phyloP scores from a whole-genome alignment of 2,113 vertebrate genomes.

The Centropristis striata region DNA sequence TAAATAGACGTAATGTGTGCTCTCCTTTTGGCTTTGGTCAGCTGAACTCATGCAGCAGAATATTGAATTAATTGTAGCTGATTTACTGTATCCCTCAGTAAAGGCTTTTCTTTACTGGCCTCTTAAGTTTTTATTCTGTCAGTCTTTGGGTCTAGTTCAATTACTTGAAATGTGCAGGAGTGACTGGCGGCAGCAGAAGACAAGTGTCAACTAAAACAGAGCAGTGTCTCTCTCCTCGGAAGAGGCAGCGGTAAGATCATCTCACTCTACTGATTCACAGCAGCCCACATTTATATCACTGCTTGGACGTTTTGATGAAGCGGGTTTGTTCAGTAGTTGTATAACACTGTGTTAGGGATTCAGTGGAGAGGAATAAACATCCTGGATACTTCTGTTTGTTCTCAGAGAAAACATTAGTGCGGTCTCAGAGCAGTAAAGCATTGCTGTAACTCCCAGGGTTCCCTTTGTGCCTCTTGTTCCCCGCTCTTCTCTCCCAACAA shows the following conservation, averaged over 20 bases:
- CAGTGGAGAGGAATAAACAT: conserved; percentile 15
- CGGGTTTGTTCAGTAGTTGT: conserved; percentile 21
- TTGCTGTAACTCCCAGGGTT: conserved; percentile 1
- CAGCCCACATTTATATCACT: conserved; percentile 5
- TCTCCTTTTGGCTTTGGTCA: no score
- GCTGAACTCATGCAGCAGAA: no score
- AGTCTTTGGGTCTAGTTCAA: background rate
- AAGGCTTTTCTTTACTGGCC: no score
- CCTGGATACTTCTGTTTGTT: background rate
- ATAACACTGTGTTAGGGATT: conserved; percentile 23
- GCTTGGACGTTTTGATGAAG: background rate
- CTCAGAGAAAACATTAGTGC: conserved; percentile 11
- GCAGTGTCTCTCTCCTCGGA: background rate
- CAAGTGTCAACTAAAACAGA: background rate
- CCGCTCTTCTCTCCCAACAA: background rate
- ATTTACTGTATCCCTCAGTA: no score
- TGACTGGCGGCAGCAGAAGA: conserved; percentile 25
- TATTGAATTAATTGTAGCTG: no score
- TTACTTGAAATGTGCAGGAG: conserved; percentile 9
- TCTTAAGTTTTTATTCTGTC: background rate
- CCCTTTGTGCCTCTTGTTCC: background rate
- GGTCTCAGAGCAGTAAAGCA: conserved; percentile 24
- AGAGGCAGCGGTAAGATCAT: background rate
- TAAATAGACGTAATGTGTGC: no score
- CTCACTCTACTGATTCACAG: background rate